A percentile compares a stretch with the other conserved stretches of the same genome.
phyloP scores from a whole-genome alignment of 2,113 vertebrate genomes.

The Carassius carassius region DNA sequence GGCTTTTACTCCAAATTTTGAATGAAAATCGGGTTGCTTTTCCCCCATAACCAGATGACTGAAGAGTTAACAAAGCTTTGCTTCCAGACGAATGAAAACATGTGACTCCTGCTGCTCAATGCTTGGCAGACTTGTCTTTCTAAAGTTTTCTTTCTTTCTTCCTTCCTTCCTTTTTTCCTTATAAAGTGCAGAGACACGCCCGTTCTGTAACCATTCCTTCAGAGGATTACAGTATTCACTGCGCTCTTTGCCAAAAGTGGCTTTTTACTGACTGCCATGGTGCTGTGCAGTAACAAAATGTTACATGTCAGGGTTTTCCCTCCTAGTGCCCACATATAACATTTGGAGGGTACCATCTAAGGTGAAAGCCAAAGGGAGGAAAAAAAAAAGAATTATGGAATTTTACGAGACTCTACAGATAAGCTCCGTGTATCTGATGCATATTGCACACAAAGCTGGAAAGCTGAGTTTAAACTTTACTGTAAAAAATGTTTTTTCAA shows the following conservation, averaged over 20 bases:
- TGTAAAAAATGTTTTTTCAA: too few species aligned
- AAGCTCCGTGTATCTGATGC: not conserved
- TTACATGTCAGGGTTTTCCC: not conserved
- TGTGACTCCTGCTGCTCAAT: constrained; percentile 61
- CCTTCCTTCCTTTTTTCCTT: constrained; percentile 41
- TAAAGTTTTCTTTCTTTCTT: constrained; percentile 64
- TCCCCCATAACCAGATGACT: constrained; percentile 13
- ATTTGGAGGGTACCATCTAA: not conserved
- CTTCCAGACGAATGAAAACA: constrained; percentile 56
- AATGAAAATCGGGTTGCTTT: not conserved
- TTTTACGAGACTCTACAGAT: not conserved
- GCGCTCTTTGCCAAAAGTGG: constrained; percentile 32
- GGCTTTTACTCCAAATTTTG: not conserved
- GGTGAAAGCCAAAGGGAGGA: not conserved
- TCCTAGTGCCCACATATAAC: not conserved
- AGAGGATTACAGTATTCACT: constrained; percentile 49
- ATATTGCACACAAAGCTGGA: too few species aligned
- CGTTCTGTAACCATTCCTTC: constrained; percentile 56
- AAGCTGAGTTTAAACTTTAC: too few species aligned
- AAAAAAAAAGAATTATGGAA: not conserved
- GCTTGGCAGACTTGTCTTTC: constrained; percentile 68
- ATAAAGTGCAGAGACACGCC: constrained; percentile 52
- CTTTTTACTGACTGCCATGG: constrained; percentile 40
- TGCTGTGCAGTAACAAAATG: constrained; percentile 37
- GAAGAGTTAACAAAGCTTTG: constrained; percentile 48